These are phyloP conservation scores for Sipha maydis DNA, from an alignment of 2,888 invertebrate species.

Conservation along the genomic window DNA sequence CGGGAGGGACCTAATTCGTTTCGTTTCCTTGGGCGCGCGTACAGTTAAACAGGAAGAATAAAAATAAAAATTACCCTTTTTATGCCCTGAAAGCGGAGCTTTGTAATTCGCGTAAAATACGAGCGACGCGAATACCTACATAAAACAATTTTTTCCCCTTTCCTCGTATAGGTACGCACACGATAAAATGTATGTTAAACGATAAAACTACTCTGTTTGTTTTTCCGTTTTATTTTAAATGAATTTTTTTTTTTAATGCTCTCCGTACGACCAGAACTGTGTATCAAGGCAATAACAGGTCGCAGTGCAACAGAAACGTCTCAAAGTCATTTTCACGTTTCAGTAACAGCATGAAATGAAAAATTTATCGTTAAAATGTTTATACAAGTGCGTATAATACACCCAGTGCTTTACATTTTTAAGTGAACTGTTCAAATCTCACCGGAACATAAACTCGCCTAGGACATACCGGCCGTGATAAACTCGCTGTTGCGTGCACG, in stretches of 20 bases:
- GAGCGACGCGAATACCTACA: too few species aligned
- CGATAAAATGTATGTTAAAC: neutral
- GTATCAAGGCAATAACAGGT: too few species aligned
- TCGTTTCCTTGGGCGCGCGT: neutral
- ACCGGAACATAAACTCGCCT: neutral
- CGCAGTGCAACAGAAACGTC: too few species aligned
- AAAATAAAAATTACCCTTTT: neutral
- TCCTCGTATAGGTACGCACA: neutral
- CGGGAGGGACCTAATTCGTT: neutral
- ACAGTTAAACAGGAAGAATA: neutral
- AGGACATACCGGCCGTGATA: neutral
- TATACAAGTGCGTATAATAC: too few species aligned
- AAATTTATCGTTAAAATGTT: too few species aligned
- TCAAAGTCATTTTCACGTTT: too few species aligned
- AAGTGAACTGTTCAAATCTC: neutral
- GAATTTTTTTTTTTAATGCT: neutral
- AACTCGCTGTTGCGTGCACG: too few species aligned
- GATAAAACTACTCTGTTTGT: neutral
- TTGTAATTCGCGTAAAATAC: neutral
- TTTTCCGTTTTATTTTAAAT: neutral
- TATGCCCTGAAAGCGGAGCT: neutral
- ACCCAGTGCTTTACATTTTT: neutral
- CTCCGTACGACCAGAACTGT: neutral
- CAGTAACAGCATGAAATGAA: too few species aligned
- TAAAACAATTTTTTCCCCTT: neutral